These are phyloP conservation scores for Laterallus jamaicensis DNA, from an alignment of 2,113 vertebrate genomes.

Conservation along the genomic window DNA sequence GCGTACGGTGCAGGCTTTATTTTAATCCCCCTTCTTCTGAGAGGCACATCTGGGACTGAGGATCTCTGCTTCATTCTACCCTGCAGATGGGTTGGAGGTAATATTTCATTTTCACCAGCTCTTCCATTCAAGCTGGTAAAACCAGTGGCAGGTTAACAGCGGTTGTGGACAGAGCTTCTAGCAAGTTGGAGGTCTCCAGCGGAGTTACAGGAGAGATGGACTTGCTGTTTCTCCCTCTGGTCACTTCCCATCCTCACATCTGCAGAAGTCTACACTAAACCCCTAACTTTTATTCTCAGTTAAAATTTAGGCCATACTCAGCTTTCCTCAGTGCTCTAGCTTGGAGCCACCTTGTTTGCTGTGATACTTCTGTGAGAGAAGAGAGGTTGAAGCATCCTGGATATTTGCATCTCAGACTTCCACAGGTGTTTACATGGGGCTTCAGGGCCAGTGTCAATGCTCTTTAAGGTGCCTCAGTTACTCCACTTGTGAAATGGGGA, in stretches of 20 bases:
- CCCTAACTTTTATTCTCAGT: not conserved
- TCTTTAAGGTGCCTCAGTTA: not conserved
- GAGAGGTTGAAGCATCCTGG: not conserved
- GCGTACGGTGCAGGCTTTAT: accelerated
- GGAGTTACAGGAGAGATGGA: not conserved
- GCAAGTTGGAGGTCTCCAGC: not conserved
- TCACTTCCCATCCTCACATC: not conserved
- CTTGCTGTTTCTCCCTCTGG: not conserved
- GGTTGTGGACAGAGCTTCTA: not conserved
- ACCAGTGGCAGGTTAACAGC: accelerated
- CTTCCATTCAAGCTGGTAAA: not conserved
- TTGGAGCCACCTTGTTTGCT: not conserved
- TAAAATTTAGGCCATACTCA: not conserved
- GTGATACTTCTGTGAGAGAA: not conserved
- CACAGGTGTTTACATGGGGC: not conserved
- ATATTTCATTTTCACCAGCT: not conserved
- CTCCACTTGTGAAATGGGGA: not conserved
- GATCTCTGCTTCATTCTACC: not conserved
- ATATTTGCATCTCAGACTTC: not conserved
- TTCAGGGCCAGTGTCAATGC: not conserved
- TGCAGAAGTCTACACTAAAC: not conserved
- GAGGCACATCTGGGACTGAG: not conserved
- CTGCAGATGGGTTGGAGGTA: not conserved
- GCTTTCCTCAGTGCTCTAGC: not conserved
- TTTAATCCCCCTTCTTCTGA: not conserved